These are phyloP conservation scores for Ormyrus nitidulus DNA, from an alignment of 2,888 invertebrate species.

Conservation along the genomic window DNA sequence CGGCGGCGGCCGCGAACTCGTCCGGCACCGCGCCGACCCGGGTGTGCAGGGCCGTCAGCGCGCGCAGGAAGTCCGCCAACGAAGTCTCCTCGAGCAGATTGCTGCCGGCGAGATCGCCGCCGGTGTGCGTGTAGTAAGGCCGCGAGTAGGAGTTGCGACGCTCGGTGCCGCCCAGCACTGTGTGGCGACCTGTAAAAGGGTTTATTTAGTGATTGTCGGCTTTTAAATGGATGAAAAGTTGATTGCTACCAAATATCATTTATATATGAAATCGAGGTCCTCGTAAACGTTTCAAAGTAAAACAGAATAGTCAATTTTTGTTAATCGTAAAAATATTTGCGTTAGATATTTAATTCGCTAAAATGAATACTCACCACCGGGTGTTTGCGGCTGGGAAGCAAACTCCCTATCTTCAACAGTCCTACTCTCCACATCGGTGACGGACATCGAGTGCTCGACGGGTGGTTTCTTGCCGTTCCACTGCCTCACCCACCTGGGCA, in stretches of 20 bases:
- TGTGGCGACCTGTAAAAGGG: slow-evolving; percentile 36
- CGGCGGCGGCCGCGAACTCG: slow-evolving; percentile 56
- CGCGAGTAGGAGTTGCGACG: slow-evolving; percentile 66
- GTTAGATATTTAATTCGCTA: too few species aligned
- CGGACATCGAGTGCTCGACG: slow-evolving; percentile 58
- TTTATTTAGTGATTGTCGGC: not conserved
- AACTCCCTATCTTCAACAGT: slow-evolving; percentile 52
- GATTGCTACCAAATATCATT: too few species aligned
- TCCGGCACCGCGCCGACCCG: slow-evolving; percentile 74
- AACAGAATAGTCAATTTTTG: too few species aligned
- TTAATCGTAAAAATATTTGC: too few species aligned
- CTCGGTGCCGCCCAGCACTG: not conserved
- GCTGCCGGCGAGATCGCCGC: slow-evolving; percentile 72
- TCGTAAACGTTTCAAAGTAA: too few species aligned
- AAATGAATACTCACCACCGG: slow-evolving; percentile 32
- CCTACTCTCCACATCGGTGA: slow-evolving; percentile 60
- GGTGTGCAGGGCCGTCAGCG: slow-evolving; percentile 83
- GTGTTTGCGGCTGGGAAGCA: slow-evolving; percentile 59
- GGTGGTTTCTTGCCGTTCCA: too few species aligned
- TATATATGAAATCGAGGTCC: too few species aligned
- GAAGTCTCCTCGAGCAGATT: slow-evolving; percentile 88
- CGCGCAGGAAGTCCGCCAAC: slow-evolving; percentile 87
- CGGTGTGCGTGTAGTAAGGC: slow-evolving; percentile 70
- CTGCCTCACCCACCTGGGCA: slow-evolving; percentile 68
- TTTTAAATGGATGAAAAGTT: too few species aligned